Percentiles rank a stretch among this genome's conserved stretches.
Conservation (phyloP, 1,140 invertebrate genomes). For the Plutomurus gul region DNA sequence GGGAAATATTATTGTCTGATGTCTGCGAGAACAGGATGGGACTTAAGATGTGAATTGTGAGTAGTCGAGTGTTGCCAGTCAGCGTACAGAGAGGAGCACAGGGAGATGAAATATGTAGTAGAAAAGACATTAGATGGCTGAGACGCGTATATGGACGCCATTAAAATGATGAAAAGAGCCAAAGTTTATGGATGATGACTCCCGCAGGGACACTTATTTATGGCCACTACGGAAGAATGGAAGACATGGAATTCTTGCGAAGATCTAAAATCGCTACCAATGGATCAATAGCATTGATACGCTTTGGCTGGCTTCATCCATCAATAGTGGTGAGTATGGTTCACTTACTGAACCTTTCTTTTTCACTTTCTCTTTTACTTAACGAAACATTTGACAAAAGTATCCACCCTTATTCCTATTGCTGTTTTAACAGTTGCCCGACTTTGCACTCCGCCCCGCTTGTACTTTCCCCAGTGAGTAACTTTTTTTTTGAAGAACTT, state of each 20-base stretch:
- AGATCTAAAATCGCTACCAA: constrained; percentile 27
- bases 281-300: constrained; percentile 44
- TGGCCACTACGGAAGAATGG: constrained; percentile 45
- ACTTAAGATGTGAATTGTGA: constrained; percentile 25
- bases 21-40: neutral
- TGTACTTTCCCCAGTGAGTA: neutral
- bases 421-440: neutral
- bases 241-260: constrained; percentile 44
- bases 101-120: constrained; percentile 24
- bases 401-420: too few species aligned
- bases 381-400: constrained; percentile 9
- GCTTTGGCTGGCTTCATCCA: constrained; percentile 46
- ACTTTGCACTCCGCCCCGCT: neutral
- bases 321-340: constrained; percentile 48
- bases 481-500: too few species aligned
- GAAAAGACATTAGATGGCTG: constrained; percentile 13
- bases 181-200: constrained; percentile 35
- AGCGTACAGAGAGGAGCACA: neutral
- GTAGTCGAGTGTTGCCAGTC: too few species aligned
- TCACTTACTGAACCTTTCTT: too few species aligned
- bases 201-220: constrained; percentile 52
- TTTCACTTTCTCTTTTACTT: constrained; percentile 1
- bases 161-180: constrained; percentile 44
- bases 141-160: constrained; percentile 19
- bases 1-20: neutral